Evolutionary conservation across 2,888 invertebrate genomes (phyloP).

Genomic region (Perizoma flavofasciatum): DNA sequence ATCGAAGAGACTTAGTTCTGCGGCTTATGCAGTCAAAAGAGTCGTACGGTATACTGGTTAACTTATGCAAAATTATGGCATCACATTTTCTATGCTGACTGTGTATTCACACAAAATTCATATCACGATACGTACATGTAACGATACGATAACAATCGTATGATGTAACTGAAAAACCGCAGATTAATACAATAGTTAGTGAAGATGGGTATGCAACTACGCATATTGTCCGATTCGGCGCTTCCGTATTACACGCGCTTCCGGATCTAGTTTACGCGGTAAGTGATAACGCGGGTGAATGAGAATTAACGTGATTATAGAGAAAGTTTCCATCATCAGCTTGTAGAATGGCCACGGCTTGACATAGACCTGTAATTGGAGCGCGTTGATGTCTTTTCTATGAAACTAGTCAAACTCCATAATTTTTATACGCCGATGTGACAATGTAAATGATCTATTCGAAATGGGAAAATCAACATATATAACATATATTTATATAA

Average conservation of each 20-base stretch:
- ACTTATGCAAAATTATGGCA: too few relatives aligned
- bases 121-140: conserved; percentile 32
- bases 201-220: not conserved
- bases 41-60: too few relatives aligned
- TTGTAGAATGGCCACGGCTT: too few relatives aligned
- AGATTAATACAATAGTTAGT: conserved; percentile 1
- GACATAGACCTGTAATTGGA: not conserved
- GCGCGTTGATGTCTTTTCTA: conserved; percentile 16
- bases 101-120: conserved; percentile 18
- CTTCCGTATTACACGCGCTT: too few relatives aligned
- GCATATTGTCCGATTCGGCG: conserved; percentile 25
- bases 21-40: too few relatives aligned
- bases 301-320: conserved; percentile 9
- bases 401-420: not conserved
- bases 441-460: too few relatives aligned
- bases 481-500: too few relatives aligned
- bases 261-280: conserved; percentile 34
- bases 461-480: too few relatives aligned
- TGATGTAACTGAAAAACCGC: conserved; percentile 21
- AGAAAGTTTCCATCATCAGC: conserved; percentile 3
- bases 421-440: too few relatives aligned
- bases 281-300: conserved; percentile 10
- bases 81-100: not conserved
- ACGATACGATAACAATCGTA: conserved; percentile 23
- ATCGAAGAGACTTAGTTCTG: too few relatives aligned